Conservation (phyloP, 2,888 invertebrate genomes). For the Amaurobius ferox region DNA sequence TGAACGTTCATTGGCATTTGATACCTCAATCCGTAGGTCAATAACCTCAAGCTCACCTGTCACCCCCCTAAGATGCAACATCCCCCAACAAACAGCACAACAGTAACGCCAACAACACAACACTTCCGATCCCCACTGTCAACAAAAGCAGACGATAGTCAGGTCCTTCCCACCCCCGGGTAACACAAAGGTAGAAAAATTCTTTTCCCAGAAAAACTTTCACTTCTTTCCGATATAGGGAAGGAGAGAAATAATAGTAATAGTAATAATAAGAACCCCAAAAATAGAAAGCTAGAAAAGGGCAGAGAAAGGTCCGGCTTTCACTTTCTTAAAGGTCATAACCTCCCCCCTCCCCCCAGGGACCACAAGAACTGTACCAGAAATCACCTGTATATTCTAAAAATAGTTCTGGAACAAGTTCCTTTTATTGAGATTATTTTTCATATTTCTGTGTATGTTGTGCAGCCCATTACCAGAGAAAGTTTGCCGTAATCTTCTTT, state of each 20-base stretch:
- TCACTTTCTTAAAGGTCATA: slow-evolving; percentile 1
- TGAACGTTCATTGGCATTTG: slow-evolving; percentile 8
- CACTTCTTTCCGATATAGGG: background rate
- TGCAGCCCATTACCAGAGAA: slow-evolving; percentile 52
- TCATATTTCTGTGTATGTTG: slow-evolving; percentile 1
- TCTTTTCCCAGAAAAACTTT: background rate
- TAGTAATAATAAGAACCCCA: slow-evolving; percentile 18
- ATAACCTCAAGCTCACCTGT: background rate
- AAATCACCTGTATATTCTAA: background rate
- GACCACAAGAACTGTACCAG: background rate
- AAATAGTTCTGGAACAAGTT: background rate
- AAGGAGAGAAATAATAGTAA: slow-evolving; percentile 1
- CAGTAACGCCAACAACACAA: background rate
- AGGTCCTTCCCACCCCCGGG: background rate
- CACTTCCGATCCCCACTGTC: background rate
- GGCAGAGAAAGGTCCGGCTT: slow-evolving; percentile 8
- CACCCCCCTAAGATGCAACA: background rate
- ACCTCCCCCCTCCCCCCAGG: background rate
- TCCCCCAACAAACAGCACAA: slow-evolving; percentile 16
- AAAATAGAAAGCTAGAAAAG: slow-evolving; percentile 14
- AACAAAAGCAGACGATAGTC: background rate
- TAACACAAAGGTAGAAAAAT: background rate
- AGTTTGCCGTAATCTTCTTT: slow-evolving; percentile 63
- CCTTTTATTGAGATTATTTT: slow-evolving; percentile 22
- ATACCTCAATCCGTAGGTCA: background rate